Percentiles rank a stretch among this genome's conserved stretches.
Evolutionary conservation across 2,113 vertebrate genomes (phyloP).

Genomic region (Polypterus bichir): DNA sequence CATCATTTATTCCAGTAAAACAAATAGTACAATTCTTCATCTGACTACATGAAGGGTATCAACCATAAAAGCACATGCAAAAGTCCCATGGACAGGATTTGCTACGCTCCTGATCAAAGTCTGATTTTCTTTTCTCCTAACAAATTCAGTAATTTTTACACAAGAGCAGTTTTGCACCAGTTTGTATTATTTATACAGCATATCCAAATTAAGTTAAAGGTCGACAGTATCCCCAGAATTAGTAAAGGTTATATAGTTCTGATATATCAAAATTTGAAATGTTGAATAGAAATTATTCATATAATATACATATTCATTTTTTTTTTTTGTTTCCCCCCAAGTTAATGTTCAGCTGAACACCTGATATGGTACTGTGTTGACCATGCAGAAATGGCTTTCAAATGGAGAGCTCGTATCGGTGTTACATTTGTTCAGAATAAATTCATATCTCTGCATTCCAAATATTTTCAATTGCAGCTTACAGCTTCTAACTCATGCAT

Average conservation of each 20-base stretch:
- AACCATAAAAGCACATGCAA: conserved; percentile 7
- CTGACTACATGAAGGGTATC: conserved; percentile 13
- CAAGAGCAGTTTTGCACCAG: conserved; percentile 8
- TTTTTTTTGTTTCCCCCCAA: too few relatives aligned
- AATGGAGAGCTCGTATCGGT: background rate
- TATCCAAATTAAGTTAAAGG: conserved; percentile 20
- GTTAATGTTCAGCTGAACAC: background rate
- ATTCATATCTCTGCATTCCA: background rate
- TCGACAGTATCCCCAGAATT: conserved; percentile 13
- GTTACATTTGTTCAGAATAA: background rate
- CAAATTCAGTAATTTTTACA: conserved; percentile 12
- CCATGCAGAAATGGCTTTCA: background rate
- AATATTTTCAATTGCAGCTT: background rate
- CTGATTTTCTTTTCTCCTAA: conserved; percentile 11
- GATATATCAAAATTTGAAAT: conserved; percentile 10
- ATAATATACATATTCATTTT: too few relatives aligned
- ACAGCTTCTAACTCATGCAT: background rate
- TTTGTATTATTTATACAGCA: conserved; percentile 13
- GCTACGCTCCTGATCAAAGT: conserved; percentile 16
- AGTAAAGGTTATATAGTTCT: conserved; percentile 8
- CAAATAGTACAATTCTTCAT: conserved; percentile 13
- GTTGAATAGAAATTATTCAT: conserved; percentile 16
- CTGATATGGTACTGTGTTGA: background rate
- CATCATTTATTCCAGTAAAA: background rate
- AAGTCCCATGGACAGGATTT: conserved; percentile 14